These are phyloP conservation scores for Thomomys bottae DNA, from an alignment of 2,113 vertebrate genomes.

Conservation along the genomic window DNA sequence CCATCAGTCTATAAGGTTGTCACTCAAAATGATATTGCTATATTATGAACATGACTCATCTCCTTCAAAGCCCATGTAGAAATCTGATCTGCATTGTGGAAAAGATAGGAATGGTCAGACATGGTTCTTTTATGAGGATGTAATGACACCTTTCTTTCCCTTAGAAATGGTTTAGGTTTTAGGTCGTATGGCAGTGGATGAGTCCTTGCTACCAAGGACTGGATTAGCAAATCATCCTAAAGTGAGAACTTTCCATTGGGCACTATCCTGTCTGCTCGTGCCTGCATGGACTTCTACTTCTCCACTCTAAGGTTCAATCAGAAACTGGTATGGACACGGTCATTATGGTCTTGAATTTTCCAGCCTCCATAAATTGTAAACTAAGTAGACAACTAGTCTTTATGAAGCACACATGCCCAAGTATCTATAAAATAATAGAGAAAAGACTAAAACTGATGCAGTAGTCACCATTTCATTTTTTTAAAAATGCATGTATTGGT, in stretches of 20 bases:
- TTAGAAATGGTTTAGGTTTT: background rate
- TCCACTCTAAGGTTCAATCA: background rate
- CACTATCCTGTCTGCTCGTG: background rate
- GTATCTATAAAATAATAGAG: background rate
- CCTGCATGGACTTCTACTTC: background rate
- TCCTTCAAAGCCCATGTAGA: background rate
- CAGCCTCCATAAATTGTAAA: background rate
- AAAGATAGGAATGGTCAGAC: no score
- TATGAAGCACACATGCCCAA: background rate
- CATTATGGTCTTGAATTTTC: background rate
- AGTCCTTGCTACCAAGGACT: background rate
- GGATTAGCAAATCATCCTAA: background rate
- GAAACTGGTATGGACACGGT: background rate
- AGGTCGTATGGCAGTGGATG: background rate
- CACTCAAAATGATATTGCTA: background rate
- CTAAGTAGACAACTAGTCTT: background rate
- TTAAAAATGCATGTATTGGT: background rate
- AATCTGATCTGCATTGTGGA: background rate
- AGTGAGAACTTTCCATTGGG: background rate
- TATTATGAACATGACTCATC: background rate
- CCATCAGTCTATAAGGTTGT: background rate
- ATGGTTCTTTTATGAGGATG: no score
- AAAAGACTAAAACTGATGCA: background rate
- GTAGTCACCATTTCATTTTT: constrained; percentile 1
- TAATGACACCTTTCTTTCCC: no score